phyloP scores from a whole-genome alignment of 2,797 vertebrate species.

The Gymnoscopelus microlampas region DNA sequence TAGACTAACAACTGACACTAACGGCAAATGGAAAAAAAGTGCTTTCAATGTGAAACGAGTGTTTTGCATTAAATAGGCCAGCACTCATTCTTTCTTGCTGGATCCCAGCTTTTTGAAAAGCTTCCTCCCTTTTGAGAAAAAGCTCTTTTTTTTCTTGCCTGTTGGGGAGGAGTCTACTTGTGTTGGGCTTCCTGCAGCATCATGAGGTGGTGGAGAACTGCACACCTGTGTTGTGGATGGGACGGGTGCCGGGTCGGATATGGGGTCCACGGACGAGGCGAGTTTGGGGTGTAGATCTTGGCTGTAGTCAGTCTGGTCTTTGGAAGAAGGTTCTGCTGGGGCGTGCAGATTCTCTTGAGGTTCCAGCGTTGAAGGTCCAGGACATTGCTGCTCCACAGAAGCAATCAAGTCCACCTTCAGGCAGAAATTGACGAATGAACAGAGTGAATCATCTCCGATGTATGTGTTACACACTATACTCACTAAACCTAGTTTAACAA shows the following conservation, averaged over 20 bases:
- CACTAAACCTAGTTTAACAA: neutral
- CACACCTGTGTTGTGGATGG: conserved; percentile 42
- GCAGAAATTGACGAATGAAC: conserved; percentile 15
- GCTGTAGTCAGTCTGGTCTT: conserved; percentile 14
- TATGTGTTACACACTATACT: neutral
- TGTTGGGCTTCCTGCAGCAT: conserved; percentile 38
- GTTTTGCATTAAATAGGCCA: conserved; percentile 13
- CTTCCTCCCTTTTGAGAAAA: conserved; percentile 92
- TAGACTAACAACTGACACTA: conserved; percentile 24
- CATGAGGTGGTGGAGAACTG: conserved; percentile 32
- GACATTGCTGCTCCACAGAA: conserved; percentile 54
- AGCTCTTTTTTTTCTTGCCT: conserved; percentile 87
- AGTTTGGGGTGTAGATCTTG: conserved; percentile 29
- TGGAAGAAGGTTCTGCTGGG: conserved; percentile 26
- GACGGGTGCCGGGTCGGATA: conserved; percentile 6
- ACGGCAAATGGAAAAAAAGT: conserved; percentile 64
- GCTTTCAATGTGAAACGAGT: conserved; percentile 55
- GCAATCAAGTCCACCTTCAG: conserved; percentile 69
- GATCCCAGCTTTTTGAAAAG: conserved; percentile 91
- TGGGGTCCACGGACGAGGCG: conserved; percentile 12
- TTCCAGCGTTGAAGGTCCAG: conserved; percentile 37
- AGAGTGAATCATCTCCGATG: neutral
- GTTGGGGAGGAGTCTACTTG: conserved; percentile 59
- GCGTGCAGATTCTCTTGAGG: conserved; percentile 21
- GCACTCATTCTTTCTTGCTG: conserved; percentile 86